Evolutionary conservation across 2,797 vertebrate species (phyloP).

Genomic region (Cossypha caffra): DNA sequence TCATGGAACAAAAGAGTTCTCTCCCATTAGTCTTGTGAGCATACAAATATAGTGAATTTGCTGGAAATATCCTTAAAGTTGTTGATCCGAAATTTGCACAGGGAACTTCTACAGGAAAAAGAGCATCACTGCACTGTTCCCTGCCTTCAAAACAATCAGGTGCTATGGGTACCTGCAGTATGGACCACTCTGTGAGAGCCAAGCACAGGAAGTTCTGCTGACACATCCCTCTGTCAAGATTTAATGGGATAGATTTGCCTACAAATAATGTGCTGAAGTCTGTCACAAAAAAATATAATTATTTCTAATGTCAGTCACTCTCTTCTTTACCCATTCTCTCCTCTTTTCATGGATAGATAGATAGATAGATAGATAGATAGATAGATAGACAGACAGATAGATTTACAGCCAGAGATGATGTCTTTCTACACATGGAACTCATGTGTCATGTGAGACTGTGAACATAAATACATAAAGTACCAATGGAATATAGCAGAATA

Average conservation of each 20-base stretch:
- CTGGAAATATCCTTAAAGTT: not conserved
- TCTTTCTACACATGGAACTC: not conserved
- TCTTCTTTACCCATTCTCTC: not conserved
- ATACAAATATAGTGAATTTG: not conserved
- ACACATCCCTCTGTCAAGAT: not conserved
- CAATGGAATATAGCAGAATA: not conserved
- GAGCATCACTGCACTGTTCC: not conserved
- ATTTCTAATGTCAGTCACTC: not conserved
- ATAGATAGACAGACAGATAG: not conserved
- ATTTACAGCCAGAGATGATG: not conserved
- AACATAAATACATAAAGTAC: slow-evolving; percentile 9
- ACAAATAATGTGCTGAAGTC: not conserved
- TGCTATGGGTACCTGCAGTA: not conserved
- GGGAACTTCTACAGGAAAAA: not conserved
- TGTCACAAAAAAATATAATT: not conserved
- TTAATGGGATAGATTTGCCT: not conserved
- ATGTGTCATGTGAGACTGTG: not conserved
- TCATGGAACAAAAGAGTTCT: not conserved
- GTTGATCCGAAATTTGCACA: not conserved
- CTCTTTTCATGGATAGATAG: not conserved
- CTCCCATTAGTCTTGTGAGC: not conserved
- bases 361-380: not conserved
- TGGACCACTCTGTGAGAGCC: not conserved
- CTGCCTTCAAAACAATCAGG: not conserved
- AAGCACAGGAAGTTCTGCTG: not conserved